A percentile compares a stretch with the other conserved stretches of the same genome.
phyloP scores from a whole-genome alignment of 2,113 vertebrate genomes.

The Atrichornis clamosus region DNA sequence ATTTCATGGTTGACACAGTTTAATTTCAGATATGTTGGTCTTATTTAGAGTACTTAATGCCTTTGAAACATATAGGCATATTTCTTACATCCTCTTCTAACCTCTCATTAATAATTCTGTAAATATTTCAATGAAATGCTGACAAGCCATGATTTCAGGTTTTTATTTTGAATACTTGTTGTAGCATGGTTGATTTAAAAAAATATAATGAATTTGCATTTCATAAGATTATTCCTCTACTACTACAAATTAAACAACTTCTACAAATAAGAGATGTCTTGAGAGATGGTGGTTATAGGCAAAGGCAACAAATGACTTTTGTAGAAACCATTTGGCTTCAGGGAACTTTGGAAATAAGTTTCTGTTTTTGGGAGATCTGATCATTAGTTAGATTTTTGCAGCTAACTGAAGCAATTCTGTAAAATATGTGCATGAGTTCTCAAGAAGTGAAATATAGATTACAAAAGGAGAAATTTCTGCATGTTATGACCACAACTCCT shows the following conservation, averaged over 20 bases:
- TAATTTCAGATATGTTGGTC: not conserved
- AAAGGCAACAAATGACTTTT: not conserved
- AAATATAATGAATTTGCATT: not conserved
- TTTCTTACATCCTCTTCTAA: not conserved
- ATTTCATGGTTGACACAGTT: not conserved
- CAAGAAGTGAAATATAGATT: not conserved
- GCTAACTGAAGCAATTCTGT: not conserved
- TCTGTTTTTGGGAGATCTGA: not conserved
- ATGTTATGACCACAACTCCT: fast-evolving
- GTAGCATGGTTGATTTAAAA: not conserved
- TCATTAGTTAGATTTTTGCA: not conserved
- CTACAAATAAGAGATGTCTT: not conserved
- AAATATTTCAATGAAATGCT: not conserved
- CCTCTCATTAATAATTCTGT: not conserved
- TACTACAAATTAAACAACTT: not conserved
- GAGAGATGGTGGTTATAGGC: not conserved
- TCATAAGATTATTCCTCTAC: not conserved
- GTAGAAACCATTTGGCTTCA: not conserved
- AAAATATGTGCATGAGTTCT: not conserved
- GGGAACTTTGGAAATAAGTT: not conserved
- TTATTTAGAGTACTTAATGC: not conserved
- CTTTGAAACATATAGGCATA: not conserved
- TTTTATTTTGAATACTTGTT: not conserved
- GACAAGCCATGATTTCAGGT: not conserved
- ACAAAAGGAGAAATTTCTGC: not conserved